Conservation (phyloP, 2,113 vertebrate genomes). For the Cygnus buccinator region DNA sequence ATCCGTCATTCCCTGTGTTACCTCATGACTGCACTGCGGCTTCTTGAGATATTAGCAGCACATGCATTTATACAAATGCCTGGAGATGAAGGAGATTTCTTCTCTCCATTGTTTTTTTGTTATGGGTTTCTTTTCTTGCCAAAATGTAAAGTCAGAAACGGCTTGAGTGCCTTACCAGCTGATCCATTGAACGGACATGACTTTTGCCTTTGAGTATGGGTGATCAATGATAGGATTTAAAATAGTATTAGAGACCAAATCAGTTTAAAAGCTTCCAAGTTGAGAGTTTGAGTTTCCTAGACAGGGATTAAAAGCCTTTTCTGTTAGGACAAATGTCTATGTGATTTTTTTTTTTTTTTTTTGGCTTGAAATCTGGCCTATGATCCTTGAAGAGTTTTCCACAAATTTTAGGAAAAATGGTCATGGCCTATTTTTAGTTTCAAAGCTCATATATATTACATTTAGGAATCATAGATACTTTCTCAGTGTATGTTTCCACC, state of each 20-base stretch:
- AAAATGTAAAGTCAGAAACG: background rate
- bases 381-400: background rate
- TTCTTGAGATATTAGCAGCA: background rate
- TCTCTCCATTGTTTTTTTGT: background rate
- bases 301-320: background rate
- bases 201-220: background rate
- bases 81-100: background rate
- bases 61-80: background rate
- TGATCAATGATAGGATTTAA: background rate
- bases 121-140: background rate
- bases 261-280: background rate
- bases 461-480: background rate
- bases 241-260: background rate
- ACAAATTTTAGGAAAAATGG: background rate
- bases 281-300: background rate
- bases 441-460: background rate
- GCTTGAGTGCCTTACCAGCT: background rate
- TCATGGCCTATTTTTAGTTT: background rate
- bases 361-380: background rate
- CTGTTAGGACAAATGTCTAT: background rate
- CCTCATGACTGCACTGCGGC: background rate
- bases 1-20: background rate
- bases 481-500: background rate
- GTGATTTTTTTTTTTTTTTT: background rate
- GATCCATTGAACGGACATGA: background rate